These are phyloP conservation scores for Drosophila mettleri DNA, from an alignment of 2,888 invertebrate species.

Conservation along the genomic window DNA sequence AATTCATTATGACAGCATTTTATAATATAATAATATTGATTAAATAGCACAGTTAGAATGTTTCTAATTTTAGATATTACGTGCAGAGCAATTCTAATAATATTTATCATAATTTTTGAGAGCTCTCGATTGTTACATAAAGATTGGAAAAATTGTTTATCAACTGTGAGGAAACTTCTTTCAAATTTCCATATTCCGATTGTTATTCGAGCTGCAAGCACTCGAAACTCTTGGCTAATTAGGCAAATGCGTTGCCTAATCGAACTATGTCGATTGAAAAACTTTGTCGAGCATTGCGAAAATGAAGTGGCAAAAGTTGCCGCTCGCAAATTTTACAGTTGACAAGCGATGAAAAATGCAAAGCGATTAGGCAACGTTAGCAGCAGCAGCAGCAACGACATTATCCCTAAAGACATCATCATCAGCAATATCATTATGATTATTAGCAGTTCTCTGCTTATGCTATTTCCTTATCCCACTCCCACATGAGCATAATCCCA, in stretches of 20 bases:
- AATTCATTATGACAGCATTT: too few relatives aligned
- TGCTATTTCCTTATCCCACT: constrained; percentile 44
- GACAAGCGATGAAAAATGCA: constrained; percentile 50
- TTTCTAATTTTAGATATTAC: too few relatives aligned
- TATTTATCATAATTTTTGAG: background rate
- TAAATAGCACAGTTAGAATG: too few relatives aligned
- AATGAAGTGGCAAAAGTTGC: constrained; percentile 57
- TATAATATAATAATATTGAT: too few relatives aligned
- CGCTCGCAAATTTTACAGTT: constrained; percentile 40
- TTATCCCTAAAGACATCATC: constrained; percentile 24
- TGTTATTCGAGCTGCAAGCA: constrained; percentile 8
- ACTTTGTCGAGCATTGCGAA: constrained; percentile 48
- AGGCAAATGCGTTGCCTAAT: constrained; percentile 57
- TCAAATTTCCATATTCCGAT: background rate
- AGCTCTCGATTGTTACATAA: background rate
- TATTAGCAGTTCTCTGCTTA: constrained; percentile 34
- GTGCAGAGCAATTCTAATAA: too few relatives aligned
- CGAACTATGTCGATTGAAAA: constrained; percentile 49
- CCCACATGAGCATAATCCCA: constrained; percentile 44
- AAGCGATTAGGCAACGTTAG: constrained; percentile 26
- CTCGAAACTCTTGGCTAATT: constrained; percentile 53
- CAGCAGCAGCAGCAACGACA: constrained; percentile 1
- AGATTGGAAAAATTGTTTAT: background rate
- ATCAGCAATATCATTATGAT: constrained; percentile 25
- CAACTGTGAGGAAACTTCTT: background rate